Conservation (phyloP, 2,888 invertebrate species). For the Hymenopus coronatus region DNA sequence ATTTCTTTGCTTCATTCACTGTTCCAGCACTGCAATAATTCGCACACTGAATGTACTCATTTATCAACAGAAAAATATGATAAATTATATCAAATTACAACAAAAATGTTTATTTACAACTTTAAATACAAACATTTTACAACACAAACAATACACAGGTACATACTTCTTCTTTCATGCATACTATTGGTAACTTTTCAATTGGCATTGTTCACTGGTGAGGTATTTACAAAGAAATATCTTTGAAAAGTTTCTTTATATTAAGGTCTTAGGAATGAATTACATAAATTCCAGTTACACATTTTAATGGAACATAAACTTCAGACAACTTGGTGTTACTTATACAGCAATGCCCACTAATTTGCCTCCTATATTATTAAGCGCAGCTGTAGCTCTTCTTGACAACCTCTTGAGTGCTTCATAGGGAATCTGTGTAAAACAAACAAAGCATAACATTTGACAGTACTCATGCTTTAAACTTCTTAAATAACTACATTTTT, state of each 20-base stretch:
- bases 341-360: slow-evolving; percentile 50
- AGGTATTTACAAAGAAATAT: not conserved
- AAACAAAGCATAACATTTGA: slow-evolving; percentile 36
- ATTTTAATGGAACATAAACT: not conserved
- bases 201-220: not conserved
- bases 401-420: slow-evolving; percentile 52
- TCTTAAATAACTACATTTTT: no score
- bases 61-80: no score
- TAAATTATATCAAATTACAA: no score
- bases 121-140: no score
- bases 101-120: no score
- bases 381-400: slow-evolving; percentile 52
- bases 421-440: slow-evolving; percentile 51
- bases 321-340: not conserved
- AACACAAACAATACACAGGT: not conserved
- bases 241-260: not conserved
- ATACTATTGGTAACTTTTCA: not conserved
- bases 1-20: no score
- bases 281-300: not conserved
- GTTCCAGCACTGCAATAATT: no score
- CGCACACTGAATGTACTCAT: no score
- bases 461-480: no score
- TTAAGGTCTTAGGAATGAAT: not conserved
- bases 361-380: slow-evolving; percentile 57
- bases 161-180: not conserved